Evolutionary conservation across 2,888 invertebrate species (phyloP), one percentile per base, ranked within the genome.

Genomic region (Pachliopta kotzebuea): DNA sequence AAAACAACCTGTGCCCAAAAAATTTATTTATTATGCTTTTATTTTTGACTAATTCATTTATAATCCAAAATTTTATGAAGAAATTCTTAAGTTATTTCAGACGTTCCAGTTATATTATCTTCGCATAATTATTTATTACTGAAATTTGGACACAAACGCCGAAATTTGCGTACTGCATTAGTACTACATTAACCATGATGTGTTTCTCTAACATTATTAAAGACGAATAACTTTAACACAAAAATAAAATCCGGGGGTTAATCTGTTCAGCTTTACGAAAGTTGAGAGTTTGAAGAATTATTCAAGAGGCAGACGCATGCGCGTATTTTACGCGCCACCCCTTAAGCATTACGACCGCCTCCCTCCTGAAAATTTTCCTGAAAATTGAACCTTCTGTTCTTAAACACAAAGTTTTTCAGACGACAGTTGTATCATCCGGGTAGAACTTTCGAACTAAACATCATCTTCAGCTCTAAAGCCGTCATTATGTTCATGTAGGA

Each of bases 281-380:
- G 77, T 85, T 87, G 74, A 76, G 79, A 85, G 80, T 86, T 84
- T 77, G 71, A 77, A 76, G 81, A 84, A 81, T 80, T 79, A 81
- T 84, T 80, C 72, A 80, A 75, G 74, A 77, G 78, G 83, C 74
- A 79, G 80, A 88, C 92, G 92, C 92, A 89, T 90, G 92, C 92
- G 92, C 88, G 83, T 71, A 66, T 76, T 81, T 82, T 84, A 86
- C 88, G 91, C 90, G 82, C 90, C 92, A 91, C 92, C 92, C 92
- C 90, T 90, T 73, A 75, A 86, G 83, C 84, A 85, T 85, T 90
- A 90, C 90, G 90, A 90, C 90, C 91, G 91, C 90, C 91, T 90
- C 85, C 83, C 81, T 83, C 70, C 71, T 69, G 70, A 71, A 76
- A 74, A 77, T 75, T 78, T 72, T 77, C 77, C 77, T 79, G 83